Evolutionary conservation across 1,140 invertebrate genomes (phyloP).

Genomic region (Drosophila mauritiana): DNA sequence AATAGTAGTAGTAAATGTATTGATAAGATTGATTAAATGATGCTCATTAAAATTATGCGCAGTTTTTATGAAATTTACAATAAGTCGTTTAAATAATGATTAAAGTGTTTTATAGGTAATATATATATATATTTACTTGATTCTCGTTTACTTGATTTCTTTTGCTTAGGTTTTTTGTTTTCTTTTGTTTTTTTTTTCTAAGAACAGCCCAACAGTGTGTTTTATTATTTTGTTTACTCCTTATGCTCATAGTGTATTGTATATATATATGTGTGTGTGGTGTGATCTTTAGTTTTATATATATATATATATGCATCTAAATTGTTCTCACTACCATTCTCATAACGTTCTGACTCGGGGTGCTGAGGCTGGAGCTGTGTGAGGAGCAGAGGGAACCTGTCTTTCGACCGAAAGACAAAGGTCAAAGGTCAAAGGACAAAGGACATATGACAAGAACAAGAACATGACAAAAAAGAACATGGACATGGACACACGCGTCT

Average conservation of each 20-base stretch:
- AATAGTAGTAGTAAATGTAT: conserved; percentile 27
- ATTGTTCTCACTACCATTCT: conserved; percentile 17
- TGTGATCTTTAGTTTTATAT: conserved; percentile 22
- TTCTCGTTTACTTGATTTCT: conserved; percentile 26
- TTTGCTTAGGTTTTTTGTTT: conserved; percentile 17
- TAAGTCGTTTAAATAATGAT: conserved; percentile 63
- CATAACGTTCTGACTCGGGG: conserved; percentile 21
- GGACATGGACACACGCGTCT: background rate
- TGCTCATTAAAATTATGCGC: conserved; percentile 31
- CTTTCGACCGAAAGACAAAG: background rate
- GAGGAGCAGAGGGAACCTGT: background rate
- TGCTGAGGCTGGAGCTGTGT: conserved; percentile 33
- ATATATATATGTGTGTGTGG: conserved; percentile 25
- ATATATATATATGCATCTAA: conserved; percentile 15
- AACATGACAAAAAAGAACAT: background rate
- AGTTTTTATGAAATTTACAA: conserved; percentile 75
- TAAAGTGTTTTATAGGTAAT: conserved; percentile 39
- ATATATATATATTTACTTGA: conserved; percentile 47
- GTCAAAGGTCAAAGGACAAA: background rate
- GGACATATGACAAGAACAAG: too few species aligned
- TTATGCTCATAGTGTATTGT: conserved; percentile 38
- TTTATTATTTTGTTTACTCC: conserved; percentile 33
- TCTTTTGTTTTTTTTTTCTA: conserved; percentile 61
- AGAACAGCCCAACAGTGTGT: conserved; percentile 81
- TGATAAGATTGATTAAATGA: conserved; percentile 47